Evolutionary conservation across 2,113 vertebrate genomes (phyloP).

Genomic region (Pica pica): DNA sequence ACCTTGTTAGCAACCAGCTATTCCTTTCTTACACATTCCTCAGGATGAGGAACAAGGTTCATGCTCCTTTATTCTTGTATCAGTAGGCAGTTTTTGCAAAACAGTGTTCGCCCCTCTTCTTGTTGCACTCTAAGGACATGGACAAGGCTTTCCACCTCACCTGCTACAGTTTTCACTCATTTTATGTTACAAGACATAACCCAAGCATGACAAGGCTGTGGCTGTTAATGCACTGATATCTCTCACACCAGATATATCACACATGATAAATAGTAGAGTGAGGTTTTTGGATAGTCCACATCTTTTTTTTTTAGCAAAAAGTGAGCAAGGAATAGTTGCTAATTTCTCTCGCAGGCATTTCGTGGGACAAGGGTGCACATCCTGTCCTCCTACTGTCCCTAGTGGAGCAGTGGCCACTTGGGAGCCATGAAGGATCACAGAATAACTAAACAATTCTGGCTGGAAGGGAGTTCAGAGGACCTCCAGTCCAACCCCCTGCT

Average conservation of each 20-base stretch:
- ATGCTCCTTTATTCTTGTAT: not conserved
- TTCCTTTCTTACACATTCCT: not conserved
- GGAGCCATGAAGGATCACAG: not conserved
- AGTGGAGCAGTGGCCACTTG: not conserved
- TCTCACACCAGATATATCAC: not conserved
- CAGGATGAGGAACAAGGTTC: not conserved
- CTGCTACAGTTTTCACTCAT: not conserved
- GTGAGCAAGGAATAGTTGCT: not conserved
- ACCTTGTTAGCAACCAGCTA: not conserved
- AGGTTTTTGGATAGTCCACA: not conserved
- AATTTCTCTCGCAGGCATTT: not conserved
- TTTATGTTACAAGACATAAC: not conserved
- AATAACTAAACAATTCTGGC: not conserved
- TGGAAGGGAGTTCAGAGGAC: not conserved
- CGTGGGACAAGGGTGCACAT: not conserved
- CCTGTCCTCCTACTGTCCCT: not conserved
- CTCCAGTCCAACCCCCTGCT: fast-evolving
- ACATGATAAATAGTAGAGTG: not conserved
- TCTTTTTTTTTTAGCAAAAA: not conserved
- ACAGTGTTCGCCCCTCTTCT: not conserved
- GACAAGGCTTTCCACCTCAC: not conserved
- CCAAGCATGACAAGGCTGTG: not conserved
- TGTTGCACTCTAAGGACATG: not conserved
- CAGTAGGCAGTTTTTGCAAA: not conserved
- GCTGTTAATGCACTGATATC: not conserved